Evolutionary conservation across 2,888 invertebrate genomes (phyloP).

Genomic region (Synergus itoensis): DNA sequence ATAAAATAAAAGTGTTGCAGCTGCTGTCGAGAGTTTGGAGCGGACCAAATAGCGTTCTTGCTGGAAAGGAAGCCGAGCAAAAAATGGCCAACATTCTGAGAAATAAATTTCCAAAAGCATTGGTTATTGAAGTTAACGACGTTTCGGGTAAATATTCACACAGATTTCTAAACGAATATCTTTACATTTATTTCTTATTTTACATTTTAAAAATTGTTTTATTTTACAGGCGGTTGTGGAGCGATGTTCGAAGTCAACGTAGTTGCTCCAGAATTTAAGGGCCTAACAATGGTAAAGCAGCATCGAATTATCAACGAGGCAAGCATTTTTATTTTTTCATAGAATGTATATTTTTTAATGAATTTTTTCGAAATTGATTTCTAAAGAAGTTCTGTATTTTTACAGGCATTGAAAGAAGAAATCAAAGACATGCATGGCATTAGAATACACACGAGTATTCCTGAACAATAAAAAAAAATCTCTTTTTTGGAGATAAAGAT

Average conservation of each 20-base stretch:
- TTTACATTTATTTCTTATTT: background rate
- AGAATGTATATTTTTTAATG: background rate
- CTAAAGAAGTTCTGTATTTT: constrained; percentile 48
- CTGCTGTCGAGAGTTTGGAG: constrained; percentile 75
- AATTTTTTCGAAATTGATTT: constrained; percentile 15
- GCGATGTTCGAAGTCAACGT: constrained; percentile 89
- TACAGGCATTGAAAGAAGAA: constrained; percentile 84
- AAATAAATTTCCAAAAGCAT: constrained; percentile 82
- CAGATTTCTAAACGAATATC: background rate
- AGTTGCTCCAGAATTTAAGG: constrained; percentile 85
- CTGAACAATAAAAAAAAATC: constrained; percentile 63
- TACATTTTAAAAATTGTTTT: constrained; percentile 22
- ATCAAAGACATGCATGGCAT: constrained; percentile 92
- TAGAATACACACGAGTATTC: constrained; percentile 85
- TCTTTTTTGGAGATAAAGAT: constrained; percentile 38
- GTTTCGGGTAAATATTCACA: constrained; percentile 80
- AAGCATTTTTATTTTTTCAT: constrained; percentile 44
- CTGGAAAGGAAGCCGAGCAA: constrained; percentile 73
- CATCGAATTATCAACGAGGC: constrained; percentile 86
- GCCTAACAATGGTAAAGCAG: constrained; percentile 85
- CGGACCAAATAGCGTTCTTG: constrained; percentile 67
- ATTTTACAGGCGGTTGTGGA: constrained; percentile 85
- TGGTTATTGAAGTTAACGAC: constrained; percentile 83
- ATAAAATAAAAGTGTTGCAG: constrained; percentile 75
- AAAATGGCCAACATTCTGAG: constrained; percentile 77